phyloP scores from a whole-genome alignment of 2,797 vertebrate species.

The Enteromius thamalakanensis region DNA sequence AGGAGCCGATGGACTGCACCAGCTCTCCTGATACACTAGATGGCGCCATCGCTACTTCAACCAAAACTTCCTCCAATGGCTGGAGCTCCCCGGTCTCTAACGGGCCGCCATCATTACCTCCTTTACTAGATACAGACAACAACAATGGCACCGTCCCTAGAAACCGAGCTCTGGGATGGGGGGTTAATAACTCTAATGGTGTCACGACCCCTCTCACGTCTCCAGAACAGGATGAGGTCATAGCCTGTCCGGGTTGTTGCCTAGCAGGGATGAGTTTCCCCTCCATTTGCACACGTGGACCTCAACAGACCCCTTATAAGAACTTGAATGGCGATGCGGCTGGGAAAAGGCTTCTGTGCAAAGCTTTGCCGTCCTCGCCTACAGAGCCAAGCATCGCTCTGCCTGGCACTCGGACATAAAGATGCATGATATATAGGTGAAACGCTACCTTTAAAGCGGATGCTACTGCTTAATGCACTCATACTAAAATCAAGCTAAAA shows the following conservation, averaged over 20 bases:
- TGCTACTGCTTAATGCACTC: constrained; percentile 34
- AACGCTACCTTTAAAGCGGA: constrained; percentile 14
- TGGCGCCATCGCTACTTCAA: constrained; percentile 56
- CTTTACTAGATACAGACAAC: constrained; percentile 77
- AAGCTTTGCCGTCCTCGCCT: constrained; percentile 63
- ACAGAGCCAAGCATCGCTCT: constrained; percentile 81
- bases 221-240: constrained; percentile 85
- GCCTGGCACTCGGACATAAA: constrained; percentile 83
- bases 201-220: constrained; percentile 1
- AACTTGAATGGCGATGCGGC: constrained; percentile 86
- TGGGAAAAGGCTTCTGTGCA: constrained; percentile 82
- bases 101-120: constrained; percentile 70
- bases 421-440: background rate
- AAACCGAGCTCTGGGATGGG: constrained; percentile 79
- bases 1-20: constrained; percentile 83
- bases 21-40: constrained; percentile 78
- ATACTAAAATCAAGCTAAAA: background rate
- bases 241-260: constrained; percentile 92
- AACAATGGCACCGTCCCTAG: constrained; percentile 78
- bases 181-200: constrained; percentile 60
- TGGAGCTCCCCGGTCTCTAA: constrained; percentile 76
- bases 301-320: constrained; percentile 85
- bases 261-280: constrained; percentile 86
- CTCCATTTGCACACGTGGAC: constrained; percentile 82
- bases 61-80: constrained; percentile 64